Conservation (phyloP, 35 echinoderm and acorn worm genomes). For the Anneissia japonica region DNA sequence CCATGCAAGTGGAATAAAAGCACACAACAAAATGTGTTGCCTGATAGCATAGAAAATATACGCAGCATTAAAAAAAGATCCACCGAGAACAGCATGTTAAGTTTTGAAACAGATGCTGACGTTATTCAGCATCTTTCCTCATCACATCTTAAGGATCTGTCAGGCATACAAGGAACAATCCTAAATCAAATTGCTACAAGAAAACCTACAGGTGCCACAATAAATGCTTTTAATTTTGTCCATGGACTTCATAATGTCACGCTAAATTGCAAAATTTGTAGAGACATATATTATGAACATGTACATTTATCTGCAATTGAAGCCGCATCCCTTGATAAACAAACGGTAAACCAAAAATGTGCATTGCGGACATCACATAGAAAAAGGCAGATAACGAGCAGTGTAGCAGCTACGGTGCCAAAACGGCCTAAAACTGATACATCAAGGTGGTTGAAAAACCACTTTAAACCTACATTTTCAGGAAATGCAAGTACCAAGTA, state of each 20-base stretch:
- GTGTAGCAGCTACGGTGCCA: neutral
- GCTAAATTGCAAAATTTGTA: slow-evolving; percentile 4
- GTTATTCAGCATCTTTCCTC: neutral
- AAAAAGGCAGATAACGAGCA: no score
- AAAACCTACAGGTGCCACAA: neutral
- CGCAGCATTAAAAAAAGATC: slow-evolving; percentile 1
- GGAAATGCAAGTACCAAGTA: slow-evolving; percentile 6
- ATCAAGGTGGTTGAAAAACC: slow-evolving; percentile 12
- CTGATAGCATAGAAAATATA: slow-evolving; percentile 19
- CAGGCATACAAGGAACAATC: neutral
- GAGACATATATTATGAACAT: slow-evolving; percentile 13
- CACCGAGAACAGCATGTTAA: slow-evolving; percentile 6
- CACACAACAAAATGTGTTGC: slow-evolving; percentile 27
- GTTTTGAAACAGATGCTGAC: slow-evolving; percentile 9
- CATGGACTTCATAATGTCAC: slow-evolving; percentile 1
- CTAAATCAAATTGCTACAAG: neutral
- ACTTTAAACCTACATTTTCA: neutral
- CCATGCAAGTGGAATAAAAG: slow-evolving; percentile 19
- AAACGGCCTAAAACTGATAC: neutral
- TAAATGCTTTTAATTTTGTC: neutral
- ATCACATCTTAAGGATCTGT: slow-evolving; percentile 6
- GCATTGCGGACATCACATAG: no score
- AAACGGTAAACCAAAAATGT: no score
- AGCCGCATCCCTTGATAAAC: neutral
- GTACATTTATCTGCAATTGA: neutral